Conservation (phyloP, 92 coral and sea anemone genomes). For the Palythoa caribaeorum region DNA sequence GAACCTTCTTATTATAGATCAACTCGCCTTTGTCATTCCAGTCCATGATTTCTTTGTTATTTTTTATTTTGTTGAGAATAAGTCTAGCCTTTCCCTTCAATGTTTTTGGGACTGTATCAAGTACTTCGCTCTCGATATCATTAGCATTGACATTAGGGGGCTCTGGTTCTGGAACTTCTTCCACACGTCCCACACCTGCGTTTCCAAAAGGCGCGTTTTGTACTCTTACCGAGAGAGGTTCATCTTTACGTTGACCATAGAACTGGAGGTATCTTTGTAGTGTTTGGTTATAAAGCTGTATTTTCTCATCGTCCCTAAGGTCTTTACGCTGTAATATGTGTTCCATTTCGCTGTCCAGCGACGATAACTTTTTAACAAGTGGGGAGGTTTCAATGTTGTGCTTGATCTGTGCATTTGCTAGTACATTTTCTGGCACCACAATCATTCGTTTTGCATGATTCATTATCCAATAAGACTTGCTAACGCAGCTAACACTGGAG, state of each 20-base stretch:
- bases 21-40: slow-evolving; percentile 42
- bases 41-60: not conserved
- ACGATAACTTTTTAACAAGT: not conserved
- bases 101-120: not conserved
- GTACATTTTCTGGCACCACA: not conserved
- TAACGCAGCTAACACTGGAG: not conserved
- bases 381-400: not conserved
- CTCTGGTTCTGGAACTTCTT: not conserved
- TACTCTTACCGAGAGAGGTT: not conserved
- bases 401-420: not conserved
- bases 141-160: not conserved
- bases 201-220: too few relatives aligned
- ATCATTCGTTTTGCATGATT: slow-evolving; percentile 9
- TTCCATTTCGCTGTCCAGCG: not conserved
- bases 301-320: not conserved
- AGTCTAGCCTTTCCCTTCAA: not conserved
- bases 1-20: not conserved
- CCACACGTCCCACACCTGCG: too few relatives aligned
- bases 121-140: not conserved
- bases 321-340: not conserved
- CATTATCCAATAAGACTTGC: not conserved
- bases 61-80: not conserved
- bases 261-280: not conserved
- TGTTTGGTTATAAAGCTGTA: not conserved
- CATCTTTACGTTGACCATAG: not conserved